Evolutionary conservation across 2,888 invertebrate species (phyloP).

Genomic region (Nipponacmea schrenckii): DNA sequence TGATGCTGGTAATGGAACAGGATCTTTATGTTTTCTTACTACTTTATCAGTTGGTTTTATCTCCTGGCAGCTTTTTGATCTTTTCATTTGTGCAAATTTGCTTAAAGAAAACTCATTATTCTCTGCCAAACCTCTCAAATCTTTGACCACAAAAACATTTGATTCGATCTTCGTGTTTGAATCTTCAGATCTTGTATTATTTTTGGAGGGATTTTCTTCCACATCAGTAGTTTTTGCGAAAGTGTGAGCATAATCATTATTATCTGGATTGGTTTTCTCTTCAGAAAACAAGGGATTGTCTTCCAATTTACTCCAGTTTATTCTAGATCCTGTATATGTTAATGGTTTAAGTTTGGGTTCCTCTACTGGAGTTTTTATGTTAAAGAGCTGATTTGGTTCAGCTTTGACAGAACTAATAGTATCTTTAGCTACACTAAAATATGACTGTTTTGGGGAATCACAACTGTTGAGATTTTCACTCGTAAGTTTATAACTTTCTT

Average conservation of each 20-base stretch:
- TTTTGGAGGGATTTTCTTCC: no score
- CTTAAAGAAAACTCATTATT: conserved; percentile 53
- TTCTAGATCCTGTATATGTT: conserved; percentile 2
- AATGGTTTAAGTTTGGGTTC: neutral
- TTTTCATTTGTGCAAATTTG: conserved; percentile 31
- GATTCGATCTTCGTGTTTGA: neutral
- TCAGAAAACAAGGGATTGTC: neutral
- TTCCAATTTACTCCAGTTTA: neutral
- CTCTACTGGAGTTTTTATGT: neutral
- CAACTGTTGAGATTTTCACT: conserved; percentile 30
- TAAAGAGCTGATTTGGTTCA: neutral
- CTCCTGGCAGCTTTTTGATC: neutral
- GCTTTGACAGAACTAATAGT: neutral
- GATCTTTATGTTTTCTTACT: neutral
- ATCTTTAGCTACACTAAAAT: conserved; percentile 34
- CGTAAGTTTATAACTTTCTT: conserved; percentile 36
- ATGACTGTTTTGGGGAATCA: conserved; percentile 49
- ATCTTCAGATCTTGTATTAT: no score
- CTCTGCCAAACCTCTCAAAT: conserved; percentile 47
- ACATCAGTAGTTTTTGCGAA: no score
- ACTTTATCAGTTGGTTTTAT: neutral
- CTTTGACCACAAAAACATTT: conserved; percentile 42
- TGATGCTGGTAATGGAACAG: neutral
- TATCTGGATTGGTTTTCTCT: neutral
- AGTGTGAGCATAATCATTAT: no score